Percentiles rank a stretch among this genome's conserved stretches.
Evolutionary conservation across 1,140 invertebrate species (phyloP).

Genomic region (Vanessa tameamea): DNA sequence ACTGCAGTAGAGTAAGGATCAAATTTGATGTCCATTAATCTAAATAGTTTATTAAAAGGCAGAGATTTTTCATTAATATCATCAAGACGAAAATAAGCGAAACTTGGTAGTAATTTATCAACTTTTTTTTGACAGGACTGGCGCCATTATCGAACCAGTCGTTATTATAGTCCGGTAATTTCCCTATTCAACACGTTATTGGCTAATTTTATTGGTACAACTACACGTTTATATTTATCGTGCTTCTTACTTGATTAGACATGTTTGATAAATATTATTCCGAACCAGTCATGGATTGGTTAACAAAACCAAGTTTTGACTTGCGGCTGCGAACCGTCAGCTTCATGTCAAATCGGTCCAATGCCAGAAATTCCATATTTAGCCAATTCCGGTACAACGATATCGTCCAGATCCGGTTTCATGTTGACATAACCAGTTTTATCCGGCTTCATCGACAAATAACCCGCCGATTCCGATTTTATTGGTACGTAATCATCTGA

Average conservation of each 20-base stretch:
- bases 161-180: too few species aligned
- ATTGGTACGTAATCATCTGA: conserved; percentile 66
- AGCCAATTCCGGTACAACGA: conserved; percentile 61
- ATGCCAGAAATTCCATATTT: conserved; percentile 59
- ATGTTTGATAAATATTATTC: neutral
- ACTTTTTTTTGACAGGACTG: too few species aligned
- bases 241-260: neutral
- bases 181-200: neutral
- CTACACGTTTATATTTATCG: neutral
- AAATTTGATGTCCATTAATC: too few species aligned
- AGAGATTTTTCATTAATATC: too few species aligned
- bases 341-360: conserved; percentile 75
- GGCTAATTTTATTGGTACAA: neutral
- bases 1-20: too few species aligned
- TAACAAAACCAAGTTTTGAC: conserved; percentile 80
- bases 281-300: neutral
- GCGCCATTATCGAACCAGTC: too few species aligned
- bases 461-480: conserved; percentile 54
- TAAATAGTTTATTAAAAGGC: too few species aligned
- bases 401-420: conserved; percentile 60
- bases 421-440: conserved; percentile 48
- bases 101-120: too few species aligned
- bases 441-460: conserved; percentile 49
- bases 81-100: too few species aligned
- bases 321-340: conserved; percentile 58